Evolutionary conservation across 2,113 vertebrate genomes (phyloP).

Genomic region (Carassius gibelio): DNA sequence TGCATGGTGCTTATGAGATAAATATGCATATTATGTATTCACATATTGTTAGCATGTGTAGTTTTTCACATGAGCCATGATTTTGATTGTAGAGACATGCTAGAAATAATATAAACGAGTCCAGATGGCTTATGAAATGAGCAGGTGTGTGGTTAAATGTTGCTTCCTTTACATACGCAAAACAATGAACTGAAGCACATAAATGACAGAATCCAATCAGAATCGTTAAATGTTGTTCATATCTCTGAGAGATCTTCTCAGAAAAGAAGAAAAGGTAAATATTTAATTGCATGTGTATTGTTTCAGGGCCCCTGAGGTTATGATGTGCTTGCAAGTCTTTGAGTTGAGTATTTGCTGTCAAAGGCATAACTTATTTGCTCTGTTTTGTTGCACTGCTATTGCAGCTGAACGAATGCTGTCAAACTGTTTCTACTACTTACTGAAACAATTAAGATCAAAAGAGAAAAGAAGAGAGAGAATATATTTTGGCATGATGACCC

Average conservation of each 20-base stretch:
- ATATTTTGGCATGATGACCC: neutral
- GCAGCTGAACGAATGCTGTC: constrained; percentile 9
- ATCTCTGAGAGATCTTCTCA: neutral
- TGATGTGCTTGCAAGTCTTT: neutral
- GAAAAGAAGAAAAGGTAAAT: neutral
- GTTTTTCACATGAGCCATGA: neutral
- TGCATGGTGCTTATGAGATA: neutral
- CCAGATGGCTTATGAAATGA: constrained; percentile 38
- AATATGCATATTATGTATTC: constrained; percentile 4
- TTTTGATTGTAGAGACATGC: neutral
- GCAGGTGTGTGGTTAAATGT: constrained; percentile 31
- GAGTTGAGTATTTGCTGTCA: neutral
- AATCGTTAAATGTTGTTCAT: neutral
- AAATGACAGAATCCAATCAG: neutral
- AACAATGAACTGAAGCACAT: constrained; percentile 15
- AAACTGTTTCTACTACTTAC: constrained; percentile 4
- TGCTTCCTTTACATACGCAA: constrained; percentile 7
- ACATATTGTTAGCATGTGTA: neutral
- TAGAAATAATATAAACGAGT: neutral
- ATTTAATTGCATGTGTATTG: neutral
- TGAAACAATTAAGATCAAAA: constrained; percentile 35
- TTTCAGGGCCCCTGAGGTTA: neutral
- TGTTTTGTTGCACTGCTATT: constrained; percentile 13
- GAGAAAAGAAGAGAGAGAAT: neutral
- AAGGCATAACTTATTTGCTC: neutral